Evolutionary conservation across 2,888 invertebrate species (phyloP), one percentile per base, ranked within the genome.

Genomic region (Emmelina monodactyla): DNA sequence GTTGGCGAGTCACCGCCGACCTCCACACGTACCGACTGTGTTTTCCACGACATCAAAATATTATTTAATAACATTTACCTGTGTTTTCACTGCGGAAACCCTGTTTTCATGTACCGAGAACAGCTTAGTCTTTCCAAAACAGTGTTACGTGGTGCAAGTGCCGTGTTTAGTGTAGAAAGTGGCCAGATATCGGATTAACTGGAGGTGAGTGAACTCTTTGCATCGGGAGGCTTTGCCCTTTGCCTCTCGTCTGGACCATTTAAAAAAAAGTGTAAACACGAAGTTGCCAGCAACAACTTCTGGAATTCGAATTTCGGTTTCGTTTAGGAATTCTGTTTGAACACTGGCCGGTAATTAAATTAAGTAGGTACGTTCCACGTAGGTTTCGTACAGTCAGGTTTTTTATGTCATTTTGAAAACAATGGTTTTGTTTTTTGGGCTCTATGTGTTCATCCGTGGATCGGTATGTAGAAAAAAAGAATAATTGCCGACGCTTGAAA

Each of bases 51-150:
- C 53, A 49, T 50, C 44, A 52, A 60, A 62, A 62, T n/a, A n/a
- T 53, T 64, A 67, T 67, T 65, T 58, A 59, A 63, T 55, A 67
- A 67, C 62, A 66, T 58, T 62, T 58, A 51, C 45, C 47, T n/a
- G 44, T 61, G 62, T 65, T 64, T 58, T 57, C 44, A 51, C 45
- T 43, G 48, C 46, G 50, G 57, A 59, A 54, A 49, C 45, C 47
- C 46, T 54, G 57, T 60, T 58, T 51, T 35, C 53, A 58, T 50
- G 61, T 59, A 49, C 56, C 37, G 40, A 37, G 42, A 34, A 41
- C 36, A 40, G 45, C 49, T 39, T 41, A 36, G 31, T 36, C 3
- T 9, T 10, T 4, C 11, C 11, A 7, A 10, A 25, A 25, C n/a
- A 25, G 25, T 25, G 25, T n/a, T 25, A 3, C 25, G 9, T 25